These are phyloP conservation scores for Periplaneta americana DNA, from an alignment of 1,140 invertebrate genomes.

Conservation along the genomic window DNA sequence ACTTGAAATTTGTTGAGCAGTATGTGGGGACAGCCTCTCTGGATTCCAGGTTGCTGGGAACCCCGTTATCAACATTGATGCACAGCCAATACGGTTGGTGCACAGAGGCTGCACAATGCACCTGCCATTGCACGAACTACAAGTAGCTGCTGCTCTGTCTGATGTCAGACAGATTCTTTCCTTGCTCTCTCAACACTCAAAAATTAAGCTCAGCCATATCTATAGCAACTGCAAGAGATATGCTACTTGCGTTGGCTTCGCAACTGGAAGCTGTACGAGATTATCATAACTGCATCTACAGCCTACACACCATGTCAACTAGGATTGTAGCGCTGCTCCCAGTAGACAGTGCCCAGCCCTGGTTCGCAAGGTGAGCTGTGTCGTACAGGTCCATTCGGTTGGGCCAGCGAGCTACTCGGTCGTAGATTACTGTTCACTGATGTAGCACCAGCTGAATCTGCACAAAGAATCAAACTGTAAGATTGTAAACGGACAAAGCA, in stretches of 20 bases:
- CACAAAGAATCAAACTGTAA: not conserved
- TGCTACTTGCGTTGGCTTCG: not conserved
- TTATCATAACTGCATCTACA: not conserved
- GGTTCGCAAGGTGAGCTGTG: conserved; percentile 16
- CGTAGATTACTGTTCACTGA: conserved; percentile 5
- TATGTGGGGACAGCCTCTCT: no score
- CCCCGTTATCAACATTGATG: no score
- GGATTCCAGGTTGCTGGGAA: not conserved
- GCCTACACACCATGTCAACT: conserved; percentile 3
- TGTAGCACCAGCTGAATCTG: conserved; percentile 5
- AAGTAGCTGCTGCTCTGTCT: not conserved
- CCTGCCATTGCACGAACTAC: not conserved
- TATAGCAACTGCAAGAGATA: not conserved
- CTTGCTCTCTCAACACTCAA: not conserved
- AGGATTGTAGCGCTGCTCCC: conserved; percentile 13
- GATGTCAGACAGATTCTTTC: not conserved
- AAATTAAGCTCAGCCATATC: not conserved
- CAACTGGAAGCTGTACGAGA: no score
- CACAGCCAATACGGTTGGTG: no score
- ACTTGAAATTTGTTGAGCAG: no score
- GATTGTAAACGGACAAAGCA: not conserved
- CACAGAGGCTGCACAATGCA: not conserved
- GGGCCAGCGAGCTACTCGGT: conserved; percentile 17
- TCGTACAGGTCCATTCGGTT: conserved; percentile 18
- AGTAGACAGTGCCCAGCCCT: not conserved